Evolutionary conservation across 1,140 invertebrate genomes (phyloP).

Genomic region (Cyphomyrmex costatus): DNA sequence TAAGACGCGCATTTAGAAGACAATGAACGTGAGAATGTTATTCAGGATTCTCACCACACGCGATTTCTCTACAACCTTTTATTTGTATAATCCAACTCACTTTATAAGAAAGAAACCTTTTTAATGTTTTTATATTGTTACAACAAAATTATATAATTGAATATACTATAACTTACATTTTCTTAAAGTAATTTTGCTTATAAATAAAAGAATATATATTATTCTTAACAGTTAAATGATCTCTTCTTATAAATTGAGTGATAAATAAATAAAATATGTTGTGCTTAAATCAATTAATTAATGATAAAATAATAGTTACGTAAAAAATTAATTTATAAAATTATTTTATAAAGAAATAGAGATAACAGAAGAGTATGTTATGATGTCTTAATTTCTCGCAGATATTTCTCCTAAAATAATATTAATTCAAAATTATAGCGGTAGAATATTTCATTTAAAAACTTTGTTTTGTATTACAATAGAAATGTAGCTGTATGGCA

Average conservation of each 20-base stretch:
- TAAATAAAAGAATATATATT: neutral
- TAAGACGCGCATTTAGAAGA: slow-evolving; percentile 34
- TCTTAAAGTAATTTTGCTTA: neutral
- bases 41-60: slow-evolving; percentile 20
- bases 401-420: neutral
- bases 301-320: neutral
- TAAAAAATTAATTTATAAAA: neutral
- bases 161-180: neutral
- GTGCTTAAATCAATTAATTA: neutral
- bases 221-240: neutral
- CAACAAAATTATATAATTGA: neutral
- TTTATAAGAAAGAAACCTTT: neutral
- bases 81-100: neutral
- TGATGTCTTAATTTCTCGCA: neutral
- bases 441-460: neutral
- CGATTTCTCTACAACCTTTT: slow-evolving; percentile 8
- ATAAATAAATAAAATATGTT: neutral
- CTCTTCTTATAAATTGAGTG: neutral
- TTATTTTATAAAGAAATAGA: slow-evolving; percentile 1
- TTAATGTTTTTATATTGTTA: neutral
- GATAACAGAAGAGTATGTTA: neutral
- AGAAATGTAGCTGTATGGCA: neutral
- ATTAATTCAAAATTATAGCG: neutral
- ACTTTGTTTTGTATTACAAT: neutral
- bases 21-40: slow-evolving; percentile 49